Base-by-base conservation (phyloP, 2,797 vertebrate species). In the Gadopsis marmoratus region DNA sequence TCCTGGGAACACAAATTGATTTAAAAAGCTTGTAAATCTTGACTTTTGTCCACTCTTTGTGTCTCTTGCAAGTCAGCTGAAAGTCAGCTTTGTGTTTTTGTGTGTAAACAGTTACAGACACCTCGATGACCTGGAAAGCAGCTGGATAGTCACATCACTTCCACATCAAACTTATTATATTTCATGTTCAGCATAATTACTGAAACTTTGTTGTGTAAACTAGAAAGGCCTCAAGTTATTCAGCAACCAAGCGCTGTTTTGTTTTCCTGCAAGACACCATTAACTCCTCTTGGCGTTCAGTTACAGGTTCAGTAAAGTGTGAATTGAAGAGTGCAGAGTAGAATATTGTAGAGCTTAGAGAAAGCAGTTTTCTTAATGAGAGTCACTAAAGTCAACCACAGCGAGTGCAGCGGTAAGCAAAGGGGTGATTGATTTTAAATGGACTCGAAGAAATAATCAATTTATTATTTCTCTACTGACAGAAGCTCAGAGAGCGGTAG, bases 381-480 rank as follows among this genome's bases (percentile, higher is more conserved):
- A 61, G 56, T 70, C 78, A 64, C 45, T 74, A 60, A 84, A 84
- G 69, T 64, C 62, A 81, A 78, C 81, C 79, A 31, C 62, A 67
- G 67, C 29, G 16, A 78, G 50, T 4, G 8, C 33, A 55, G 17
- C 1, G 0, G 31, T 26, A 26, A 82, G 53, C 29, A 74, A 61
- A 85, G 65, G 6, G 2, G 73, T 86, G 74, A 77, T 71, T 88
- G 70, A 66, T 86, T 71, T 79, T 81, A 66, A 88, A 58, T 88
- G 76, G 55, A 87, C 78, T 76, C 5, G 33, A 86, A 67, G 45
- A 88, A 85, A 87, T 81, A 85, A 84, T 91, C 62, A 87, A 87
- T 91, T 92, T 87, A 90, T 78, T 82, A 88, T 92, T 89, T 91
- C 88, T 85, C 13, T 47, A 50, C 73, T 90, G 88, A 88, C 86